Conservation (phyloP, 2,113 vertebrate species). For the Sinocyclocheilus anophthalmus region DNA sequence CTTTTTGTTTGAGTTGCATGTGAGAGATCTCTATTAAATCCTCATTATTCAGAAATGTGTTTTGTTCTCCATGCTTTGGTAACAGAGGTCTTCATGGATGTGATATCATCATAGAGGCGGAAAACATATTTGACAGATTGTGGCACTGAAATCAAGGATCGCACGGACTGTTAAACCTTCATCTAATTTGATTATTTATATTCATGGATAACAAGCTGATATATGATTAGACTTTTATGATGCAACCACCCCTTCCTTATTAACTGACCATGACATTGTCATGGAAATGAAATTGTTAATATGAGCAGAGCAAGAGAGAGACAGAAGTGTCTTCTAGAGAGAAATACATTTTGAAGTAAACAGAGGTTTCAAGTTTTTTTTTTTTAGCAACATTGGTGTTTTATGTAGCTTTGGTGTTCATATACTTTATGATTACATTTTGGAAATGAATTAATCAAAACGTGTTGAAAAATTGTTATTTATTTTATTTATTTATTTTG, state of each 20-base stretch:
- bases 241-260: conserved; percentile 19
- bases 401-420: background rate
- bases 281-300: conserved; percentile 22
- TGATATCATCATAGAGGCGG: conserved; percentile 31
- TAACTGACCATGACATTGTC: conserved; percentile 25
- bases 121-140: conserved; percentile 63
- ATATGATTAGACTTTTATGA: conserved; percentile 45
- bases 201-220: conserved; percentile 53
- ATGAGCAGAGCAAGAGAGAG: background rate
- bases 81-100: conserved; percentile 14
- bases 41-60: conserved; percentile 58
- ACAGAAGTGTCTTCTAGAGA: background rate
- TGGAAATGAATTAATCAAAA: too few species aligned
- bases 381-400: too few species aligned
- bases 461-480: too few species aligned
- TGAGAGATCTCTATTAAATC: conserved; percentile 56
- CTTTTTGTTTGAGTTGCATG: conserved; percentile 36
- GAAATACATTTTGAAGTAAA: background rate
- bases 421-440: background rate
- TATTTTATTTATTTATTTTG: too few species aligned
- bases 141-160: conserved; percentile 57
- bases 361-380: too few species aligned
- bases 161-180: conserved; percentile 55
- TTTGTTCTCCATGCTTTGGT: background rate
- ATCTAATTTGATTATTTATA: conserved; percentile 63